Evolutionary conservation across 2,888 invertebrate genomes (phyloP).

Genomic region (Doris montereyensis): DNA sequence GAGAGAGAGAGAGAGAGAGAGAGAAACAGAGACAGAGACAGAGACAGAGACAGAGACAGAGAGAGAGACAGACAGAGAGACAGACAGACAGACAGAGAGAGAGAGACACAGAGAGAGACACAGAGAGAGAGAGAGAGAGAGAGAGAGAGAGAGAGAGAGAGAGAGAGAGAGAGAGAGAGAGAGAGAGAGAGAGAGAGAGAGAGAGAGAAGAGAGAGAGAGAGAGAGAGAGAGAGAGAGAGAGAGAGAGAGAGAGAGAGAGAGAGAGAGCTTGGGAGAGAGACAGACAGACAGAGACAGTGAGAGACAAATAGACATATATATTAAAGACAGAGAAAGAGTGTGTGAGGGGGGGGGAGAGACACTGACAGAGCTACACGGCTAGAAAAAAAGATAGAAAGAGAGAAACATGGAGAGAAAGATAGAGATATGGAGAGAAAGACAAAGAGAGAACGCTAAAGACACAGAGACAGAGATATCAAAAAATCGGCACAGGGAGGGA

Average conservation of each 20-base stretch:
- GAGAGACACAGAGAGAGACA: background rate
- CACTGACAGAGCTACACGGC: too few relatives aligned
- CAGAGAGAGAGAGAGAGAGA: background rate
- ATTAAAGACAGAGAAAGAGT: too few relatives aligned
- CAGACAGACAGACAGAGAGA: background rate
- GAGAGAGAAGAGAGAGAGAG: background rate
- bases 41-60: background rate
- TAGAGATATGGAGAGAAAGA: too few relatives aligned
- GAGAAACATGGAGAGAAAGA: too few relatives aligned
- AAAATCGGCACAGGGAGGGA: too few relatives aligned
- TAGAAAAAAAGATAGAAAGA: too few relatives aligned
- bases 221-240: conserved; percentile 15
- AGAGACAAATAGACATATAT: background rate
- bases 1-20: background rate
- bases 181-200: background rate
- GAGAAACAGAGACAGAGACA: too few relatives aligned
- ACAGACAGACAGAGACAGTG: background rate
- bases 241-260: conserved; percentile 11
- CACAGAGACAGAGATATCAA: too few relatives aligned
- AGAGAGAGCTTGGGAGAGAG: conserved; percentile 14
- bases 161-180: background rate
- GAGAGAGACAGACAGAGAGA: background rate
- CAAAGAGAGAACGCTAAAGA: too few relatives aligned
- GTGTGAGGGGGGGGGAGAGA: too few relatives aligned
- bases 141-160: background rate